Conservation (phyloP, 2,113 vertebrate genomes). For the Gymnogyps californianus region DNA sequence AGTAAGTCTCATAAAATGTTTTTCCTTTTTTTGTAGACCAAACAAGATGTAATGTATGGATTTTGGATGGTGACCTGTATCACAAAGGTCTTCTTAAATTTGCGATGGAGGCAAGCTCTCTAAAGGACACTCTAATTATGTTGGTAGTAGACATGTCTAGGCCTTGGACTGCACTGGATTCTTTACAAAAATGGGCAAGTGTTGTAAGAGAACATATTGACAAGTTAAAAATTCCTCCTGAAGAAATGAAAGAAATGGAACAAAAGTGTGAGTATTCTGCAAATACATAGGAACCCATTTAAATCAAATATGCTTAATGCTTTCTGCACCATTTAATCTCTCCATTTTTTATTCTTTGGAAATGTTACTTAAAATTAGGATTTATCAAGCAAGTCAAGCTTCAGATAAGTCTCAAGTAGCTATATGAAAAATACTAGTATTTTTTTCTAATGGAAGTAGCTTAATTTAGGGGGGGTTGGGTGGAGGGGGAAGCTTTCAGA, state of each 20-base stretch:
- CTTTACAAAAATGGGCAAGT: constrained; percentile 95
- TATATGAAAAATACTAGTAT: not conserved
- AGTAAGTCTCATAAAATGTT: not conserved
- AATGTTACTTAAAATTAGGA: not conserved
- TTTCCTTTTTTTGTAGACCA: constrained; percentile 79
- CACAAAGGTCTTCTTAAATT: constrained; percentile 97
- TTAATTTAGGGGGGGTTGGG: not conserved
- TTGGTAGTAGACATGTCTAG: constrained; percentile 93
- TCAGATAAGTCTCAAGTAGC: not conserved
- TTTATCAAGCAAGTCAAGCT: not conserved
- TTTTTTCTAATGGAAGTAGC: not conserved
- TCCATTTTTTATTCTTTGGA: not conserved
- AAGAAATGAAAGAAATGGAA: constrained; percentile 95
- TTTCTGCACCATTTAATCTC: constrained; percentile 39
- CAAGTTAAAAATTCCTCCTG: constrained; percentile 91
- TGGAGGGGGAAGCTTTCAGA: not conserved
- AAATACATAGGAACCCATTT: not conserved
- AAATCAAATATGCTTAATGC: not conserved
- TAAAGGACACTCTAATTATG: constrained; percentile 88
- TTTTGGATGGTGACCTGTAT: constrained; percentile 96
- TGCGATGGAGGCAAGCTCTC: constrained; percentile 82
- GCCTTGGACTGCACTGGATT: constrained; percentile 95
- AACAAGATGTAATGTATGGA: constrained; percentile 94
- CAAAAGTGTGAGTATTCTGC: constrained; percentile 85
- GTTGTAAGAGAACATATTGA: constrained; percentile 94